Evolutionary conservation across 2,113 vertebrate species (phyloP), one percentile per base, ranked within the genome.

Genomic region (Cyprinodon variegatus): DNA sequence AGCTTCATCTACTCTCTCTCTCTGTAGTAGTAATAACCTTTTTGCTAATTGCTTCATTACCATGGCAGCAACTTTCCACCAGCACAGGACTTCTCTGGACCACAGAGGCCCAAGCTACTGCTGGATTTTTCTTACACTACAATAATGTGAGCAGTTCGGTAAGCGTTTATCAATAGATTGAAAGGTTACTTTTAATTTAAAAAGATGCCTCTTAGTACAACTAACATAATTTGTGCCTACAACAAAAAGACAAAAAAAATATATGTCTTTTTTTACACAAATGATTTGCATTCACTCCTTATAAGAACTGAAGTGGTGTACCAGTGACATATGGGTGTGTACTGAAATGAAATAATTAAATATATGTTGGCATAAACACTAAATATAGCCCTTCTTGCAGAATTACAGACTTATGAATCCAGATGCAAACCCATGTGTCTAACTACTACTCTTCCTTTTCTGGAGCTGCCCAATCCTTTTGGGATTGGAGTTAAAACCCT

Each of bases 41-140:
- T 85, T 62, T 22, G 7, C 50, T 88, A 83, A 86, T 86, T 82
- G 69, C 82, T 82, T 82, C 38, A 61, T 69, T 63, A 61, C 61
- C 73, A 60, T 67, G 69, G 80, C 64, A 76, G 67, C 38, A 57
- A 81, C 67, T 82, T 74, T 81, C 72, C 78, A 60, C 5, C 17
- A 67, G 37, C 38, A 11, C 41, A 15, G 61, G 65, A 10, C 77
- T 79, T 67, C 65, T 12, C 41, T 67, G 37, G 67, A 76, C 60
- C 65, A 61, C 41, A 43, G 39, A 70, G 62, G 41, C 65, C 67
- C 60, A 41, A 69, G 29, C 57, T 73, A 40, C 39, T 40, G 40
- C 45, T 63, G 37, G 37, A n/a, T 57, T 38, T 68, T 61, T 64
- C 40, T 45, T 40, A 40, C 38, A 0, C 12, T 22, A 71, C 40